Percentiles rank a stretch among this genome's conserved stretches.
Conservation (phyloP, 1,140 invertebrate species). For the Neodiprion lecontei region DNA sequence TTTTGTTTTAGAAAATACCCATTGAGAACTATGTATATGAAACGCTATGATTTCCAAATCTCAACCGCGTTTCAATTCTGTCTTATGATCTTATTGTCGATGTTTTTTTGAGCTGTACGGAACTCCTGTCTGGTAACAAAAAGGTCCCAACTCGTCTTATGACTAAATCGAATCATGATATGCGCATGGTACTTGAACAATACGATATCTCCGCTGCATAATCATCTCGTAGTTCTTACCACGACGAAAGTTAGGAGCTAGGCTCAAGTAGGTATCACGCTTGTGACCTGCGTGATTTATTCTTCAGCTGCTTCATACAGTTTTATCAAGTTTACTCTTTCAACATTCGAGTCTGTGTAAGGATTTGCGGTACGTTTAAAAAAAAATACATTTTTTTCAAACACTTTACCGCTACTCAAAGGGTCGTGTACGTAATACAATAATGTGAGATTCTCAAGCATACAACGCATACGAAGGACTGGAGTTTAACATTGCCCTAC, state of each 20-base stretch:
- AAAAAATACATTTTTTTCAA: too few relatives aligned
- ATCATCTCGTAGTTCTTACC: too few relatives aligned
- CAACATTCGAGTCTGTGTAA: too few relatives aligned
- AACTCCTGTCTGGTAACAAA: neutral
- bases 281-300: neutral
- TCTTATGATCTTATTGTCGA: neutral
- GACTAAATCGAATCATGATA: neutral
- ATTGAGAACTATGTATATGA: too few relatives aligned
- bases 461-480: neutral
- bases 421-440: neutral
- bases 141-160: neutral
- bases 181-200: neutral
- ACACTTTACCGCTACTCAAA: too few relatives aligned
- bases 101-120: neutral
- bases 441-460: conserved; percentile 4
- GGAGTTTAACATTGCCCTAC: neutral
- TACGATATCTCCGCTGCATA: neutral
- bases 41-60: too few relatives aligned
- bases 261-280: neutral
- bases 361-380: too few relatives aligned
- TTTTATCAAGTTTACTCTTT: conserved; percentile 8
- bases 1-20: too few relatives aligned
- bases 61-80: too few relatives aligned
- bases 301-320: conserved; percentile 36
- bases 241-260: neutral